A percentile compares a stretch with the other conserved stretches of the same genome.
phyloP scores from a whole-genome alignment of 2,888 invertebrate genomes.

The Noctua pronuba region DNA sequence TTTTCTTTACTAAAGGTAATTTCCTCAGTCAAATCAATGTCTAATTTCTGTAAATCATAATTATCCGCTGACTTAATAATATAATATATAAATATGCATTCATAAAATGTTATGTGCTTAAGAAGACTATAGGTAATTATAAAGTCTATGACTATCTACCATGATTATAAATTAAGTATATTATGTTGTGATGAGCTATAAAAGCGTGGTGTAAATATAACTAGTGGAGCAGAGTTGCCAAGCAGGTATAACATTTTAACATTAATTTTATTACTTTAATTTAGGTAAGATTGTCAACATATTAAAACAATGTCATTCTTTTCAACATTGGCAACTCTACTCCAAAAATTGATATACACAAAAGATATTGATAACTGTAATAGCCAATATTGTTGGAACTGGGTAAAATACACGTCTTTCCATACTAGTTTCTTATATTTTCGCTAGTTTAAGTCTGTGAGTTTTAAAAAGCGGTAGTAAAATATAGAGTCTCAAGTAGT shows the following conservation, averaged over 20 bases:
- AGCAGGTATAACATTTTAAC: slow-evolving; percentile 1
- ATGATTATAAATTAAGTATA: slow-evolving; percentile 28
- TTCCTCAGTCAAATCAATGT: background rate
- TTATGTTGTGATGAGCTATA: slow-evolving; percentile 36
- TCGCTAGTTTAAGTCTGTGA: background rate
- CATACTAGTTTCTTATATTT: background rate
- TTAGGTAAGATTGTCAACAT: background rate
- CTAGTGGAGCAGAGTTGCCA: slow-evolving; percentile 53
- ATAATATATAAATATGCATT: slow-evolving; percentile 16
- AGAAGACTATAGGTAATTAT: background rate
- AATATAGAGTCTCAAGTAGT: slow-evolving; percentile 29
- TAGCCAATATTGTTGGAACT: slow-evolving; percentile 53
- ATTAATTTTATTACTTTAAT: background rate
- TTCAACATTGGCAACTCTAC: slow-evolving; percentile 40
- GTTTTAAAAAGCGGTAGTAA: slow-evolving; percentile 5
- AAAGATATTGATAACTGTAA: slow-evolving; percentile 14
- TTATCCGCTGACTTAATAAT: background rate
- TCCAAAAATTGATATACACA: slow-evolving; percentile 22
- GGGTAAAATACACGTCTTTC: background rate
- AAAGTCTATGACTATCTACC: slow-evolving; percentile 21
- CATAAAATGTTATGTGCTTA: slow-evolving; percentile 2
- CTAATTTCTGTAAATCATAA: background rate
- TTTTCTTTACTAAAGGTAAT: background rate
- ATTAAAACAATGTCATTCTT: background rate
- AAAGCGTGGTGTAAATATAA: slow-evolving; percentile 45